These are phyloP conservation scores for Iselma pallidipennis DNA, from an alignment of 2,888 invertebrate genomes.

Conservation along the genomic window DNA sequence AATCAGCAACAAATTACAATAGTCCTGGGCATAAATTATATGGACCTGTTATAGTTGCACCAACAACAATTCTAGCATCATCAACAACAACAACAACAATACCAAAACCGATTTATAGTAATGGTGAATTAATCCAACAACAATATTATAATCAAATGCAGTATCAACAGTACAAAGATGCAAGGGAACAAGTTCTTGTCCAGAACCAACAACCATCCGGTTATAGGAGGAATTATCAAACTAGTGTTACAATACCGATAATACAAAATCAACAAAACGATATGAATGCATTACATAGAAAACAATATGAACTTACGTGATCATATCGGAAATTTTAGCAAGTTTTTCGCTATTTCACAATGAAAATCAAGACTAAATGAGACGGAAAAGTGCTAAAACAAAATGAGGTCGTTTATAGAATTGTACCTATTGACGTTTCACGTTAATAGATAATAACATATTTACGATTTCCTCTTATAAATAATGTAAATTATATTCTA, in stretches of 20 bases:
- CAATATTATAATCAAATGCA: slow-evolving; percentile 51
- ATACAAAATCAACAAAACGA: slow-evolving; percentile 44
- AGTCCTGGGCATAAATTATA: slow-evolving; percentile 43
- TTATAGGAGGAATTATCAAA: slow-evolving; percentile 45
- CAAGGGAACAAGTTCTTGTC: slow-evolving; percentile 47
- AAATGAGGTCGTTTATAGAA: too few relatives aligned
- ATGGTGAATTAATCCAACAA: slow-evolving; percentile 51
- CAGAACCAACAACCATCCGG: slow-evolving; percentile 39
- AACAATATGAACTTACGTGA: slow-evolving; percentile 48
- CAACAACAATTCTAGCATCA: slow-evolving; percentile 7
- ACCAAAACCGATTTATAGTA: slow-evolving; percentile 38
- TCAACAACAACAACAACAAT: neutral
- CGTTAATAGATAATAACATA: neutral
- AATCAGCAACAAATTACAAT: slow-evolving; percentile 26
- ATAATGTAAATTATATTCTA: slow-evolving; percentile 10
- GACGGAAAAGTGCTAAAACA: neutral
- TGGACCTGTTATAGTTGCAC: slow-evolving; percentile 24
- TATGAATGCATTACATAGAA: slow-evolving; percentile 37
- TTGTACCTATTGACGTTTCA: too few relatives aligned
- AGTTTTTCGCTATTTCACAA: slow-evolving; percentile 13
- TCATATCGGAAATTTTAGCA: slow-evolving; percentile 21
- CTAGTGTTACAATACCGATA: slow-evolving; percentile 50
- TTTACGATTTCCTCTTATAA: slow-evolving; percentile 4
- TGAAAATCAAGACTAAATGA: slow-evolving; percentile 1
- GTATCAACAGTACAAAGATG: slow-evolving; percentile 49